Conservation (phyloP, 2,888 invertebrate species). For the Oxyteleia sp. region DNA sequence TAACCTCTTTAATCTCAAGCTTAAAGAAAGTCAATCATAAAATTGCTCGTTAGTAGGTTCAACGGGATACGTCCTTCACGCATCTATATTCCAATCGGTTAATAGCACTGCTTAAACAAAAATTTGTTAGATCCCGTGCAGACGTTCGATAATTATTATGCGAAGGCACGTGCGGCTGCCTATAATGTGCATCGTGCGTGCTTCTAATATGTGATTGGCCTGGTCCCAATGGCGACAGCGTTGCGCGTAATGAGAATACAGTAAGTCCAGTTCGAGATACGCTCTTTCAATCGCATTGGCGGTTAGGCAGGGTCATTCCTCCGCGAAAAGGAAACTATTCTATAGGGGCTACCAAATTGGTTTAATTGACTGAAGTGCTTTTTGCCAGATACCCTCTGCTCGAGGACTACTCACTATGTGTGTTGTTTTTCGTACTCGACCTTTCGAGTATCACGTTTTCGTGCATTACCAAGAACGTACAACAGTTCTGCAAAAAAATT, state of each 20-base stretch:
- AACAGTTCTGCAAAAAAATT: constrained; percentile 18
- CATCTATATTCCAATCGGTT: too few species aligned
- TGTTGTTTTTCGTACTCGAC: constrained; percentile 37
- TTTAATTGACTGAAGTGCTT: constrained; percentile 79
- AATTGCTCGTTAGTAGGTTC: too few species aligned
- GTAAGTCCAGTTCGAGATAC: constrained; percentile 49
- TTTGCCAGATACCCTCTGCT: constrained; percentile 70
- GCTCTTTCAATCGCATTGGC: constrained; percentile 26
- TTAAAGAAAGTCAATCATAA: too few species aligned
- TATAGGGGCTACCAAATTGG: constrained; percentile 77
- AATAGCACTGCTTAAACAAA: constrained; percentile 5
- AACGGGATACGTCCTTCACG: too few species aligned
- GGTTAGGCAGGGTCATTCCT: constrained; percentile 69
- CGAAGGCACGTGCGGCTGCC: constrained; percentile 41
- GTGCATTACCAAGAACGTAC: not conserved
- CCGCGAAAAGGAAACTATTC: constrained; percentile 70
- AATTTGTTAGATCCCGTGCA: constrained; percentile 27
- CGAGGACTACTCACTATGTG: constrained; percentile 66
- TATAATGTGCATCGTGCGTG: constrained; percentile 62
- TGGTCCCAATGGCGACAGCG: constrained; percentile 58
- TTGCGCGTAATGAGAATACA: constrained; percentile 58
- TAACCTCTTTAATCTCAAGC: too few species aligned
- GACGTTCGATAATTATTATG: constrained; percentile 57
- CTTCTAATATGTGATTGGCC: constrained; percentile 57
- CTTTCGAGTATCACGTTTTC: constrained; percentile 13